Evolutionary conservation across 2,888 invertebrate species (phyloP).

Genomic region (Philaethria dido): DNA sequence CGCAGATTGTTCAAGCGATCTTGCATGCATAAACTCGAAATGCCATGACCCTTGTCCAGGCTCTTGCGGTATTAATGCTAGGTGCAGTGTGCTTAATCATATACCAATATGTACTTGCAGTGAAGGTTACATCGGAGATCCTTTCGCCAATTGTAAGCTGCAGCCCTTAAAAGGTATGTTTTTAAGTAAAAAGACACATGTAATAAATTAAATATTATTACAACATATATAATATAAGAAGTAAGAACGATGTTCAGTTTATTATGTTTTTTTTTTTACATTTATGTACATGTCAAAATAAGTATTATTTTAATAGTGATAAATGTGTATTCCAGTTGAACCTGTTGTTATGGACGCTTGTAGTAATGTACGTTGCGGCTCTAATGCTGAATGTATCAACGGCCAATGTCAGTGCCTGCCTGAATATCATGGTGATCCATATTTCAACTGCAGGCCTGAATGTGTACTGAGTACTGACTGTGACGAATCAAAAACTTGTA

Average conservation of each 20-base stretch:
- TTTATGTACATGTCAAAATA: background rate
- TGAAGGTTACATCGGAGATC: slow-evolving; percentile 89
- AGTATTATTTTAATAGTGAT: slow-evolving; percentile 13
- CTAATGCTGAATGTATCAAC: slow-evolving; percentile 86
- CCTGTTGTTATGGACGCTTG: slow-evolving; percentile 84
- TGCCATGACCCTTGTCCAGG: slow-evolving; percentile 92
- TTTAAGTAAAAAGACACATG: background rate
- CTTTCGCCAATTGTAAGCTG: slow-evolving; percentile 85
- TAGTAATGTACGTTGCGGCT: slow-evolving; percentile 87
- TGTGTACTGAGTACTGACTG: slow-evolving; percentile 91
- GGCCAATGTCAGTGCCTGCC: slow-evolving; percentile 88
- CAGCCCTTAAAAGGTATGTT: slow-evolving; percentile 80
- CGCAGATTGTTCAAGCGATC: slow-evolving; percentile 89
- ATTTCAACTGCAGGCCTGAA: slow-evolving; percentile 89
- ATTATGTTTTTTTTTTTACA: too few relatives aligned
- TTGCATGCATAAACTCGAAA: slow-evolving; percentile 89
- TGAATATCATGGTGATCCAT: slow-evolving; percentile 90
- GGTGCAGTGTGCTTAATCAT: slow-evolving; percentile 88
- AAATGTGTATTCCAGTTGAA: slow-evolving; percentile 55
- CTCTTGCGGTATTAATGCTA: slow-evolving; percentile 86
- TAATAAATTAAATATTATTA: background rate
- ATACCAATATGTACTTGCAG: slow-evolving; percentile 90
- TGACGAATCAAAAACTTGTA: slow-evolving; percentile 86
- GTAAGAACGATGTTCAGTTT: too few relatives aligned
- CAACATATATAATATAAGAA: background rate